Percentiles rank a stretch among this genome's conserved stretches.
Conservation (phyloP, 2,888 invertebrate species). For the Aromia moschata region DNA sequence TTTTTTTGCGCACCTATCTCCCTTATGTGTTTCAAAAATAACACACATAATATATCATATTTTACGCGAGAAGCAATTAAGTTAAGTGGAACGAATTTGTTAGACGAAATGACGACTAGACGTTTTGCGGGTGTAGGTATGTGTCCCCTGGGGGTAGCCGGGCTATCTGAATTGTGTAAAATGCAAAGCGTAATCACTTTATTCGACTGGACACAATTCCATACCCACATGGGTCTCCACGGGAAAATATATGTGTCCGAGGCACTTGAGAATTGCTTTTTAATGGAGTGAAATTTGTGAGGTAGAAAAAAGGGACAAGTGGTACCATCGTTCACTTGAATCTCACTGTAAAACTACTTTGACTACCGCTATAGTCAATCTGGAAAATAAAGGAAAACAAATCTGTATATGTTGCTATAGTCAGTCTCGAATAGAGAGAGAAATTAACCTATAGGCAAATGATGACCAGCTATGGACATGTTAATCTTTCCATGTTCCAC, state of each 20-base stretch:
- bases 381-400: no score
- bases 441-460: no score
- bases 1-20: no score
- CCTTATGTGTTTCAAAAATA: conserved; percentile 15
- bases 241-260: not conserved
- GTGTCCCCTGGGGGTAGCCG: not conserved
- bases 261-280: not conserved
- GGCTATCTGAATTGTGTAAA: conserved; percentile 5
- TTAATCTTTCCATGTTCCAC: no score
- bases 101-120: not conserved
- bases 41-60: conserved; percentile 13
- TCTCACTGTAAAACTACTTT: no score
- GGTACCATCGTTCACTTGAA: no score
- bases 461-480: no score
- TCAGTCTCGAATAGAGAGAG: no score
- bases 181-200: conserved; percentile 5
- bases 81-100: not conserved
- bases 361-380: conserved; percentile 62
- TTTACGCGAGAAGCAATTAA: not conserved
- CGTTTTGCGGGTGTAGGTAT: not conserved
- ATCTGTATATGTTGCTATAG: no score
- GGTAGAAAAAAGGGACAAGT: no score
- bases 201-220: not conserved
- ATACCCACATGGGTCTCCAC: not conserved
- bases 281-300: no score